A percentile compares a stretch with the other conserved stretches of the same genome.
These are phyloP conservation scores for Chauna torquata DNA, from an alignment of 2,113 vertebrate genomes.

Conservation along the genomic window DNA sequence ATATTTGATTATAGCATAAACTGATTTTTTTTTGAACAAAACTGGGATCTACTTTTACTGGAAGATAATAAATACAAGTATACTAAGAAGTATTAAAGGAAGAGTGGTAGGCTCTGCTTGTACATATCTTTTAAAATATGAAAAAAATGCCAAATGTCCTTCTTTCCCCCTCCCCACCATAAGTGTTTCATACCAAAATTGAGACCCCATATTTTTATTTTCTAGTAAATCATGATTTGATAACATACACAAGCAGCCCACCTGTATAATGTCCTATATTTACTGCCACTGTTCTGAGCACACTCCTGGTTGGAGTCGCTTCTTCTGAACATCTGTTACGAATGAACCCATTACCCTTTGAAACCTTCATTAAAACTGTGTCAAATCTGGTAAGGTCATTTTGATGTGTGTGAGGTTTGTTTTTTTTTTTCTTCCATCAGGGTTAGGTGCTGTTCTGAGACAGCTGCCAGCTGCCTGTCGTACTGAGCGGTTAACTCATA, in stretches of 20 bases:
- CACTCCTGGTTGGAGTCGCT: neutral
- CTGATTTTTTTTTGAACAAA: neutral
- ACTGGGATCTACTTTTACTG: neutral
- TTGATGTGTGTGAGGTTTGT: neutral
- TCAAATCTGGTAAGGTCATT: neutral
- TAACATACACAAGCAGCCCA: neutral
- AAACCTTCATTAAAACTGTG: neutral
- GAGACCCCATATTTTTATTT: neutral
- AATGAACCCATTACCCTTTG: neutral
- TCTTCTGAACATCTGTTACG: neutral
- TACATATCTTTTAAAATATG: neutral
- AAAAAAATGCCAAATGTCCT: neutral
- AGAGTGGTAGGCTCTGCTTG: neutral
- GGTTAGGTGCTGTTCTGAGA: neutral
- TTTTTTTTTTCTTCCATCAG: neutral
- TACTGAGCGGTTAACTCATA: no score
- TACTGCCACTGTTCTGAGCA: neutral
- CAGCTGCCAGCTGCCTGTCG: neutral
- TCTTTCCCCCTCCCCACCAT: fast-evolving
- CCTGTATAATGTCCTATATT: neutral
- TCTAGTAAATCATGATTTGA: neutral
- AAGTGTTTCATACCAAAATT: neutral
- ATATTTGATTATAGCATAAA: neutral
- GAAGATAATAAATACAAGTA: neutral
- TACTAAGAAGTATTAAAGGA: neutral